Percentiles rank a stretch among this genome's conserved stretches.
Conservation (phyloP, 2,888 invertebrate species). For the Erannis defoliaria region DNA sequence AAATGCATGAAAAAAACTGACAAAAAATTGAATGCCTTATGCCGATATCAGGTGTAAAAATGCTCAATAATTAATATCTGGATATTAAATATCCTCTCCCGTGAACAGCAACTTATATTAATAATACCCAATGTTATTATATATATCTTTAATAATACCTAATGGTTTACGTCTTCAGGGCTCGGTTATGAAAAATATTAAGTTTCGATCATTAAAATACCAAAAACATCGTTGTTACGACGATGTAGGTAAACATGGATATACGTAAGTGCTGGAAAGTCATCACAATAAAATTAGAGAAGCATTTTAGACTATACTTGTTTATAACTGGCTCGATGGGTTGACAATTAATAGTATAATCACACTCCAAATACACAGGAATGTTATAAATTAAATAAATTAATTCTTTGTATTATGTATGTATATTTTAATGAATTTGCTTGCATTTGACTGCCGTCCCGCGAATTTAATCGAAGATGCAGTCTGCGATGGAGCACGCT, state of each 20-base stretch:
- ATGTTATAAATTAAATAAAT: no score
- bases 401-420: no score
- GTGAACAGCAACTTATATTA: slow-evolving; percentile 7
- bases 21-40: neutral
- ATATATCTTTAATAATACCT: neutral
- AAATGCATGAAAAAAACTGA: neutral
- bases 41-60: neutral
- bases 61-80: neutral
- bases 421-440: no score
- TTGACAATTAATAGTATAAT: no score
- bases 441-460: no score
- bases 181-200: slow-evolving; percentile 22
- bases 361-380: no score
- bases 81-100: slow-evolving; percentile 1
- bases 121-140: no score
- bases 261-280: neutral
- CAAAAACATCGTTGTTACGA: slow-evolving; percentile 14
- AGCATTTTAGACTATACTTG: no score
- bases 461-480: no score
- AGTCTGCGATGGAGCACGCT: no score
- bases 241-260: slow-evolving; percentile 9
- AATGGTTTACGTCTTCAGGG: slow-evolving; percentile 11
- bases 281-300: neutral
- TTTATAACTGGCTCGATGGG: no score
- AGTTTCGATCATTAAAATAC: slow-evolving; percentile 30